These are phyloP conservation scores for Porites cylindrica DNA, from an alignment of 92 coral and sea anemone species.

Conservation along the genomic window DNA sequence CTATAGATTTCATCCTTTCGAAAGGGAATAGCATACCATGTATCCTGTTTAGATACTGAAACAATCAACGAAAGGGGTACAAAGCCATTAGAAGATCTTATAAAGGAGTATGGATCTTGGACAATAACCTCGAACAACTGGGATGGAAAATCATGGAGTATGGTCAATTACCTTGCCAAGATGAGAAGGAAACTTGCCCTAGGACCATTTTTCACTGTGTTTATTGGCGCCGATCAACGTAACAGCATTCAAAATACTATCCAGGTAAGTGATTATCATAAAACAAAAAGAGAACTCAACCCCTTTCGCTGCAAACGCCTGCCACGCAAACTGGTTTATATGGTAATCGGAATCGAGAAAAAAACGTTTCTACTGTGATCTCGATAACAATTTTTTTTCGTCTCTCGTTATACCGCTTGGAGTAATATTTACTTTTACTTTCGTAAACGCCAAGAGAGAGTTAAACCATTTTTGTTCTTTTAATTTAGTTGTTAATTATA, in stretches of 20 bases:
- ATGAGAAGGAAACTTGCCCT: constrained; percentile 72
- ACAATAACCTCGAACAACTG: constrained; percentile 82
- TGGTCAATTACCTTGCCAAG: constrained; percentile 58
- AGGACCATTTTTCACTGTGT: constrained; percentile 63
- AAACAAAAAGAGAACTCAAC: not conserved
- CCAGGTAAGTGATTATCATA: constrained; percentile 37
- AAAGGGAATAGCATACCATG: constrained; percentile 65
- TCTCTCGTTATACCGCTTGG: too few species aligned
- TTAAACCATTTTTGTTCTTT: too few species aligned
- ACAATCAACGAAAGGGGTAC: constrained; percentile 66
- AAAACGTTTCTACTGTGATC: too few species aligned
- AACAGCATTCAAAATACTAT: constrained; percentile 75
- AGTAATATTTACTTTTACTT: too few species aligned
- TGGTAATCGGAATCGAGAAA: too few species aligned
- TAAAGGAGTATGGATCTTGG: constrained; percentile 86
- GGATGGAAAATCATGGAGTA: constrained; percentile 76
- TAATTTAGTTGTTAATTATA: too few species aligned
- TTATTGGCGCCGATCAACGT: constrained; percentile 66
- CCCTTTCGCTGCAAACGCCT: too few species aligned
- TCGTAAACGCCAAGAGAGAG: too few species aligned
- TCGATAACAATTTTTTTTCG: too few species aligned
- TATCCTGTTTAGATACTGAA: constrained; percentile 75
- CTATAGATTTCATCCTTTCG: constrained; percentile 30
- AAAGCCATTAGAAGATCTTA: constrained; percentile 62
- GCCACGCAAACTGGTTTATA: too few species aligned